Conservation (phyloP, 2,888 invertebrate genomes). For the Nemoura dubitans region DNA sequence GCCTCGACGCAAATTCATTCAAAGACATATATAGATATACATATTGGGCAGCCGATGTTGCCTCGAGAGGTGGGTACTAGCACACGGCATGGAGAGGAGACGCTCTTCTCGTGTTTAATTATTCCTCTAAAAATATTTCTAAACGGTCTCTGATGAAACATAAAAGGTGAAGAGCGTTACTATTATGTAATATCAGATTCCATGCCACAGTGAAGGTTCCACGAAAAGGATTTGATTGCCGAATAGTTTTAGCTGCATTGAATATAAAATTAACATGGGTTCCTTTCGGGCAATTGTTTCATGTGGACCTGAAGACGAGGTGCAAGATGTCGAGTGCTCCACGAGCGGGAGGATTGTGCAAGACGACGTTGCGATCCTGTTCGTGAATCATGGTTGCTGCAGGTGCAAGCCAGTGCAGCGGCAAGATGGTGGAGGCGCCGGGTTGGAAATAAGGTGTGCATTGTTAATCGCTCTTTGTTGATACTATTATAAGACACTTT, state of each 20-base stretch:
- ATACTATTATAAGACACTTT: not conserved
- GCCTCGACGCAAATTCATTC: not conserved
- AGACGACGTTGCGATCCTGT: not conserved
- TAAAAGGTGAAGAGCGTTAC: not conserved
- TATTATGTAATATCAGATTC: not conserved
- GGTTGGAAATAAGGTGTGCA: not conserved
- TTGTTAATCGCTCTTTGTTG: not conserved
- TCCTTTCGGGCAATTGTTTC: too few relatives aligned
- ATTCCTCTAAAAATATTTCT: not conserved
- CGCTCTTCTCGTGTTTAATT: not conserved
- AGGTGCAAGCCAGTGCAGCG: not conserved
- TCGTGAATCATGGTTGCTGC: not conserved
- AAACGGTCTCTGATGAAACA: not conserved
- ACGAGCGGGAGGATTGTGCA: not conserved
- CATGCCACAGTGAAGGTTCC: not conserved
- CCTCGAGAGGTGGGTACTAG: not conserved
- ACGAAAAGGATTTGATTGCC: not conserved
- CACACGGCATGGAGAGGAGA: not conserved
- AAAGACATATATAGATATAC: too few relatives aligned
- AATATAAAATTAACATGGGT: not conserved
- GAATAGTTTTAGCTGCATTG: not conserved
- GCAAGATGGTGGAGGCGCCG: not conserved
- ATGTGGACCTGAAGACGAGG: too few relatives aligned
- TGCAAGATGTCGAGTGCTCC: not conserved
- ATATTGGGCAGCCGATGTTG: not conserved